Evolutionary conservation across 2,888 invertebrate species (phyloP), one percentile per base, ranked within the genome.

Genomic region (Acleris emargana): DNA sequence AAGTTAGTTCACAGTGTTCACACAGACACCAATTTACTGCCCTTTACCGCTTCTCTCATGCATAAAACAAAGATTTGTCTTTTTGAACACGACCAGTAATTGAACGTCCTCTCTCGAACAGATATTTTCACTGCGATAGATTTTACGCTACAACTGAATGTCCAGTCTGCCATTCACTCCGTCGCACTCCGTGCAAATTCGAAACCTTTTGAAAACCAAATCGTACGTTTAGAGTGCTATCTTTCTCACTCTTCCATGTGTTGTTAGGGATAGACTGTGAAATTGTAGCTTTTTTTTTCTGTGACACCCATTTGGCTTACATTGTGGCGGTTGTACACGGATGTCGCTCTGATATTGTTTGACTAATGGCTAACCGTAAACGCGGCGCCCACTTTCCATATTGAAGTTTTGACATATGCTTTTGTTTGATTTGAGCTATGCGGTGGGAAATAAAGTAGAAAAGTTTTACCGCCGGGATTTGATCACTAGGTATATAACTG

Each of bases 261-360:
- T 25, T 5, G 51, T 32, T 38, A 66, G 50, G 61, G 60, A 66
- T 47, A 61, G 61, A 51, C 49, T 55, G 59, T 50, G n/a, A 51
- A 50, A 42, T 55, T 54, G 42, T 18, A 16, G 22, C 50, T 17
- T 60, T 43, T 60, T 64, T 64, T 62, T 64, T 50, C 54, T 54
- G 52, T 55, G 54, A 51, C 43, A 55, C 17, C 45, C 43, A 38
- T 22, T 38, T 17, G 53, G 59, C 42, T 59, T 57, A 57, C 61
- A 47, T 38, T 55, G 38, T 43, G 52, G 61, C 43, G 47, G 59
- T 57, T 49, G 58, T 49, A 64, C 52, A 57, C 77, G 75, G 76
- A 78, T 79, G 78, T 76, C 77, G 75, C 74, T 72, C 75, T 71
- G 81, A 85, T 83, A 83, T 82, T 82, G 82, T 86, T 84, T 84